Percentiles rank a stretch among this genome's conserved stretches.
These are phyloP conservation scores for Metalampra italica DNA, from an alignment of 2,888 invertebrate genomes.

Conservation along the genomic window DNA sequence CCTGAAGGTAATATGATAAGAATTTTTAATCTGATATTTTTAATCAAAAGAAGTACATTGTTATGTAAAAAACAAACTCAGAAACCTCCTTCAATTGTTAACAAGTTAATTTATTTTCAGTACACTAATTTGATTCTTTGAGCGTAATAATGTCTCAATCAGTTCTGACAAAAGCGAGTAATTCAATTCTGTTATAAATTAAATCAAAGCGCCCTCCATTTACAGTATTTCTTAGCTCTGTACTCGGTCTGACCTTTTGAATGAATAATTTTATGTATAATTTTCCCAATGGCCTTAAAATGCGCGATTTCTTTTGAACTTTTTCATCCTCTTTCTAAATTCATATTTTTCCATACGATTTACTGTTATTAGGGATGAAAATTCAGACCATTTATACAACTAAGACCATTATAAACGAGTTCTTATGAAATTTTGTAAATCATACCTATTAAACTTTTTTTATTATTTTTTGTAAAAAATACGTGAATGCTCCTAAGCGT, in stretches of 20 bases:
- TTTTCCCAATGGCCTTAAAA: constrained; percentile 35
- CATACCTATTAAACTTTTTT: too few relatives aligned
- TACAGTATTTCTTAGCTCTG: background rate
- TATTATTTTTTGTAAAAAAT: too few relatives aligned
- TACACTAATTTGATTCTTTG: background rate
- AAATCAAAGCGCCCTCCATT: background rate
- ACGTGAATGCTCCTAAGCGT: too few relatives aligned
- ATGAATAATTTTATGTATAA: constrained; percentile 49
- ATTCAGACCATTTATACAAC: background rate
- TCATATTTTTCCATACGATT: constrained; percentile 5
- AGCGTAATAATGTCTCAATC: background rate
- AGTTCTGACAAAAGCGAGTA: background rate
- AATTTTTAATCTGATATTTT: too few relatives aligned
- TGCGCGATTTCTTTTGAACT: constrained; percentile 33
- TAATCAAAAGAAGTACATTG: too few relatives aligned
- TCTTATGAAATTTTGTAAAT: too few relatives aligned
- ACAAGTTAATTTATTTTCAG: too few relatives aligned
- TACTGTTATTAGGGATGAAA: background rate
- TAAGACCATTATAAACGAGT: too few relatives aligned
- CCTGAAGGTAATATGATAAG: too few relatives aligned
- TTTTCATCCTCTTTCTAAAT: constrained; percentile 5
- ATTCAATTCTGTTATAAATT: background rate
- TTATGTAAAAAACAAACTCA: too few relatives aligned
- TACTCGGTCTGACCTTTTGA: constrained; percentile 29
- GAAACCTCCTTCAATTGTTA: too few relatives aligned